Evolutionary conservation across 2,888 invertebrate genomes (phyloP).

Genomic region (Nomada fucata): DNA sequence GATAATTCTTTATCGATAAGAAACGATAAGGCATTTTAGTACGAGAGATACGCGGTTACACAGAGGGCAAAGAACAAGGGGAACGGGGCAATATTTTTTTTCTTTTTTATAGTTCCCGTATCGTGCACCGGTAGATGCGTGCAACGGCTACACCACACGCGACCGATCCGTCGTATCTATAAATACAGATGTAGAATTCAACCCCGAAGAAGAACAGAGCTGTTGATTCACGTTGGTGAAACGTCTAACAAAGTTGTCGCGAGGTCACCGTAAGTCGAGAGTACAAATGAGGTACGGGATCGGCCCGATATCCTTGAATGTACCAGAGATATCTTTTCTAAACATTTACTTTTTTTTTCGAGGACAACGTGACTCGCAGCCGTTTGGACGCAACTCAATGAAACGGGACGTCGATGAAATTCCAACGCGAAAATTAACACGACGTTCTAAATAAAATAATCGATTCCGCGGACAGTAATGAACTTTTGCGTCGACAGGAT

Average conservation of each 20-base stretch:
- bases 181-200: conserved; percentile 47
- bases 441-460: conserved; percentile 3
- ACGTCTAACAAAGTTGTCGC: conserved; percentile 37
- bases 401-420: background rate
- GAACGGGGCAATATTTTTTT: conserved; percentile 6
- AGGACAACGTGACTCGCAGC: too few species aligned
- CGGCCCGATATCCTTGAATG: conserved; percentile 21
- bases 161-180: conserved; percentile 40
- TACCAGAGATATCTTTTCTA: too few species aligned
- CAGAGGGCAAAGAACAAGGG: background rate
- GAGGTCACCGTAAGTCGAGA: conserved; percentile 56
- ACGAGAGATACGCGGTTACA: background rate
- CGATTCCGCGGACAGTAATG: background rate
- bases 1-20: conserved; percentile 16
- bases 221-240: conserved; percentile 15
- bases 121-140: conserved; percentile 4
- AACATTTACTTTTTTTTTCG: too few species aligned
- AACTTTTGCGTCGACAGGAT: background rate
- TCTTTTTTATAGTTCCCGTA: background rate
- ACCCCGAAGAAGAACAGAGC: conserved; percentile 46
- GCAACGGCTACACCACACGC: conserved; percentile 12
- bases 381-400: background rate
- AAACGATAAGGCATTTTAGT: conserved; percentile 42
- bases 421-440: background rate
- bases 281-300: conserved; percentile 54